Conservation (phyloP, 2,797 vertebrate genomes). For the Valencia hispanica region DNA sequence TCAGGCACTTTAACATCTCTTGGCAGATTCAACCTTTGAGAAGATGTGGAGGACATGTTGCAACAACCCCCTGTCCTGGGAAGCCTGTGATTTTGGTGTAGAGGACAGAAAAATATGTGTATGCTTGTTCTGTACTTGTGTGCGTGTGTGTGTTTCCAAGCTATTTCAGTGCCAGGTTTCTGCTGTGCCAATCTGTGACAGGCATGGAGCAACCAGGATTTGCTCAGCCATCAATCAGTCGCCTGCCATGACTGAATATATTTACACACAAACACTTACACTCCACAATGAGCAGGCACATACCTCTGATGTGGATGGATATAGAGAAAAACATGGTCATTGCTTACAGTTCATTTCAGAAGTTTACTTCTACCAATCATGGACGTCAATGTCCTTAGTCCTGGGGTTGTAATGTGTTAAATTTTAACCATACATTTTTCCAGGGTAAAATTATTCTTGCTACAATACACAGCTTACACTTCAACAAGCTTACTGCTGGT, state of each 20-base stretch:
- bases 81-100: conserved; percentile 46
- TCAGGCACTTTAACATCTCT: conserved; percentile 56
- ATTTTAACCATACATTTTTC: background rate
- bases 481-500: too few relatives aligned
- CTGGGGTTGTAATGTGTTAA: background rate
- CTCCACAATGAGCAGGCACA: conserved; percentile 27
- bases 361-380: too few relatives aligned
- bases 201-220: conserved; percentile 67
- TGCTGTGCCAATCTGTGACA: conserved; percentile 77
- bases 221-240: conserved; percentile 77
- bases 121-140: conserved; percentile 19
- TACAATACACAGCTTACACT: too few relatives aligned
- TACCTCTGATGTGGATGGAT: conserved; percentile 41
- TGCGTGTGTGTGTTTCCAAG: conserved; percentile 23
- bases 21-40: conserved; percentile 59
- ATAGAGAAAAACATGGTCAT: conserved; percentile 49
- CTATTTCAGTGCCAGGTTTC: conserved; percentile 63
- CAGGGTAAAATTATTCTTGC: background rate
- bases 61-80: conserved; percentile 54
- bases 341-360: conserved; percentile 49
- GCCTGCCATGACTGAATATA: conserved; percentile 58
- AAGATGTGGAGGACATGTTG: conserved; percentile 66
- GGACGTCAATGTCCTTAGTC: background rate
- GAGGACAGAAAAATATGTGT: conserved; percentile 25
- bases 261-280: conserved; percentile 7